Evolutionary conservation across 2,888 invertebrate genomes (phyloP).

Genomic region (Linnaemya vulpina): DNA sequence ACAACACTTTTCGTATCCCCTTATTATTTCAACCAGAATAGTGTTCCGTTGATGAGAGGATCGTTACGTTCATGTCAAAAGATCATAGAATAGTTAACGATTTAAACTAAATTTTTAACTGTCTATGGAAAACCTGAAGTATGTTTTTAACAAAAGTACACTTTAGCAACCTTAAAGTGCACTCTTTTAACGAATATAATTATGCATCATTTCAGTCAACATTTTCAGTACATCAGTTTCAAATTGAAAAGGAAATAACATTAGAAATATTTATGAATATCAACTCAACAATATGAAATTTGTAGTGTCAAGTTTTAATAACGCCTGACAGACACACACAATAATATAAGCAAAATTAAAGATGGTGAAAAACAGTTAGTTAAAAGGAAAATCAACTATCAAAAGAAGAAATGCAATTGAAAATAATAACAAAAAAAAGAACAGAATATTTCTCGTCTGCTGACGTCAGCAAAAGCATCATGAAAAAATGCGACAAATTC

Average conservation of each 20-base stretch:
- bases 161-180: too few relatives aligned
- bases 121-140: too few relatives aligned
- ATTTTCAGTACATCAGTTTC: neutral
- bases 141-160: too few relatives aligned
- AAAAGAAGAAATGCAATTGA: neutral
- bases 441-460: slow-evolving; percentile 17
- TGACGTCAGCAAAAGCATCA: slow-evolving; percentile 53
- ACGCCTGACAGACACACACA: slow-evolving; percentile 10
- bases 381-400: slow-evolving; percentile 6
- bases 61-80: too few relatives aligned
- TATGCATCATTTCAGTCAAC: neutral
- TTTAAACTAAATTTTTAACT: too few relatives aligned
- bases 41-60: too few relatives aligned
- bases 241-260: neutral
- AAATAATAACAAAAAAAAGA: neutral
- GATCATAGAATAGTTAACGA: too few relatives aligned
- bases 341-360: neutral
- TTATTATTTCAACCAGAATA: too few relatives aligned
- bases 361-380: slow-evolving; percentile 1
- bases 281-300: slow-evolving; percentile 10
- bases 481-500: slow-evolving; percentile 59
- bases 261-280: neutral
- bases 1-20: too few relatives aligned
- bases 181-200: too few relatives aligned
- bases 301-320: slow-evolving; percentile 20